These are phyloP conservation scores for Manis pentadactyla DNA, from an alignment of 2,797 vertebrate genomes.

Conservation along the genomic window DNA sequence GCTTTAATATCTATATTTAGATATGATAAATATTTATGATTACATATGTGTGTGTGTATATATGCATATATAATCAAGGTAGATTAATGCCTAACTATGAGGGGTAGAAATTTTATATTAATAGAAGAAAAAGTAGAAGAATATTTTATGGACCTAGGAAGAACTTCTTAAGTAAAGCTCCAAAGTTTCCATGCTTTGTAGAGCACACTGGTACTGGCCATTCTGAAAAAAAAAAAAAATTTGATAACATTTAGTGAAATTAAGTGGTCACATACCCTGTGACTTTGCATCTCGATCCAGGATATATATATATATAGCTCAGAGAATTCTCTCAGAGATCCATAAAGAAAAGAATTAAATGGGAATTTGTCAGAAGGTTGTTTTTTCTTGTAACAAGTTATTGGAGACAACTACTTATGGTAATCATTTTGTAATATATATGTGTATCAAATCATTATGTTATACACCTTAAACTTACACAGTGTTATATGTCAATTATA, in stretches of 20 bases:
- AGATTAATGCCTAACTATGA: conserved; percentile 13
- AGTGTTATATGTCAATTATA: background rate
- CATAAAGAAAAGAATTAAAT: conserved; percentile 36
- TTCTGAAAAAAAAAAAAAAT: conserved; percentile 28
- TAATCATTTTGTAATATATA: background rate
- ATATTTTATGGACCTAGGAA: background rate
- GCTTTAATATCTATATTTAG: background rate
- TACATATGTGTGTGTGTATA: background rate
- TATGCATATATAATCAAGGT: background rate
- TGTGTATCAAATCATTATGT: background rate
- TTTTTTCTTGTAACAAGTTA: background rate
- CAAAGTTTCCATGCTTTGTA: background rate
- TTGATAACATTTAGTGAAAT: background rate
- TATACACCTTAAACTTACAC: background rate
- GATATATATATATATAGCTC: background rate
- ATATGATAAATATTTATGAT: background rate
- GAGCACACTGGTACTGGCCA: background rate
- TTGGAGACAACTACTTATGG: background rate
- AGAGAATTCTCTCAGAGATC: background rate
- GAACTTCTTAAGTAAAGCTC: conserved; percentile 52
- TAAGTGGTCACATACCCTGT: background rate
- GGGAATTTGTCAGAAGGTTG: background rate
- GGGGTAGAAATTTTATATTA: background rate
- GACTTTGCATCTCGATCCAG: background rate
- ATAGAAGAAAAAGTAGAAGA: background rate